phyloP scores from a whole-genome alignment of 2,113 vertebrate species.

The Scophthalmus maximus region DNA sequence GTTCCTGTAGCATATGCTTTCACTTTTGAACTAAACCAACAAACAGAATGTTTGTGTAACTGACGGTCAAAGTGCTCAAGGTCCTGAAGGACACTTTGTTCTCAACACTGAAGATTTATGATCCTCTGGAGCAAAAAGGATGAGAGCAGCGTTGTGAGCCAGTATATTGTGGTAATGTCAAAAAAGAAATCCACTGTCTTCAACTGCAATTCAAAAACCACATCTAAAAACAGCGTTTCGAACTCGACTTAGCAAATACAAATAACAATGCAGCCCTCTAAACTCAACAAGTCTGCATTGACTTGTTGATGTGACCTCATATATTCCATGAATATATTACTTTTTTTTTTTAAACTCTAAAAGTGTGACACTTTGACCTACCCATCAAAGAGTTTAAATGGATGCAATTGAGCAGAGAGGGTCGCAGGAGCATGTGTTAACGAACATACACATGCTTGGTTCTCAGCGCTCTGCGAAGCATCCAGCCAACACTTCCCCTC shows the following conservation, averaged over 20 bases:
- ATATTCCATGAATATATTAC: conserved; percentile 62
- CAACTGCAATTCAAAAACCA: conserved; percentile 54
- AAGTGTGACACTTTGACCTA: conserved; percentile 69
- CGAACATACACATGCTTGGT: conserved; percentile 79
- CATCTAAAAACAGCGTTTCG: conserved; percentile 30
- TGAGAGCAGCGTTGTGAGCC: conserved; percentile 43
- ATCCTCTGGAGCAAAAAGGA: conserved; percentile 55
- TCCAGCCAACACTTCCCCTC: conserved; percentile 80
- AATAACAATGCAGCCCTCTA: conserved; percentile 45
- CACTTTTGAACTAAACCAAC: conserved; percentile 78
- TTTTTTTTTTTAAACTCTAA: conserved; percentile 43
- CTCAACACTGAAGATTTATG: conserved; percentile 72
- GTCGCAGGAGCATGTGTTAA: conserved; percentile 80
- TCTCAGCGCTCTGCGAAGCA: conserved; percentile 78
- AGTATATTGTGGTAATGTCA: conserved; percentile 50
- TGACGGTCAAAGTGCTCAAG: conserved; percentile 73
- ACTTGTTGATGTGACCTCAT: conserved; percentile 37
- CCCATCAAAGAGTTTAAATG: conserved; percentile 71
- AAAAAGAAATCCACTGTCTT: conserved; percentile 28
- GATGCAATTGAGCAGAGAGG: conserved; percentile 77
- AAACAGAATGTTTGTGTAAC: conserved; percentile 77
- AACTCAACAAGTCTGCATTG: conserved; percentile 29
- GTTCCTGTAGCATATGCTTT: conserved; percentile 75
- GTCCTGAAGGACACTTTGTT: conserved; percentile 70
- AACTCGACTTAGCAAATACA: conserved; percentile 56